These are phyloP conservation scores for Myotis myotis DNA, from an alignment of 2,797 vertebrate genomes.

Conservation along the genomic window DNA sequence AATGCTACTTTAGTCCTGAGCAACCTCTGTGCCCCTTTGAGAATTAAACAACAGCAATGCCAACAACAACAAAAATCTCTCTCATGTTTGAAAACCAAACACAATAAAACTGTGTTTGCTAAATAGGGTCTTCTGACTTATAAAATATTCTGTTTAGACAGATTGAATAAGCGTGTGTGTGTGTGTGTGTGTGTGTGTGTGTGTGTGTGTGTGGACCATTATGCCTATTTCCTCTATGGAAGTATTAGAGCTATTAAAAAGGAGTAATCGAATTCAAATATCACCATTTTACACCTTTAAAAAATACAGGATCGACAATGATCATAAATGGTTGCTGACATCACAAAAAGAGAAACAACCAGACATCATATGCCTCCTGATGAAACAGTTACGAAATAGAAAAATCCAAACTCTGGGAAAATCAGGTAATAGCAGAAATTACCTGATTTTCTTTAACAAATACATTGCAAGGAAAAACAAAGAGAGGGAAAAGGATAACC, in stretches of 20 bases:
- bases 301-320: background rate
- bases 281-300: background rate
- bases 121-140: background rate
- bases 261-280: background rate
- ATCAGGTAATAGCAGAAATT: background rate
- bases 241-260: background rate
- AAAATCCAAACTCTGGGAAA: background rate
- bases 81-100: slow-evolving; percentile 15
- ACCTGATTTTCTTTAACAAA: background rate
- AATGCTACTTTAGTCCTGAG: background rate
- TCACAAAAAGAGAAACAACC: background rate
- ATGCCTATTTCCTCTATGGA: background rate
- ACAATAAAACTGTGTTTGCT: slow-evolving; percentile 25
- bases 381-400: background rate
- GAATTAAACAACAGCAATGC: slow-evolving; percentile 1
- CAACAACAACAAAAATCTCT: background rate
- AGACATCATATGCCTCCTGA: background rate
- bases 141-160: background rate
- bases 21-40: background rate
- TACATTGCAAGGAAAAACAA: slow-evolving; percentile 1
- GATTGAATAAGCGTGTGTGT: background rate
- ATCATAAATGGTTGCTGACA: background rate
- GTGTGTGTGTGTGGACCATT: background rate
- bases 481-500: background rate
- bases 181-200: background rate